Conservation (phyloP, 1,140 invertebrate genomes). For the Sarcophaga peregrina region DNA sequence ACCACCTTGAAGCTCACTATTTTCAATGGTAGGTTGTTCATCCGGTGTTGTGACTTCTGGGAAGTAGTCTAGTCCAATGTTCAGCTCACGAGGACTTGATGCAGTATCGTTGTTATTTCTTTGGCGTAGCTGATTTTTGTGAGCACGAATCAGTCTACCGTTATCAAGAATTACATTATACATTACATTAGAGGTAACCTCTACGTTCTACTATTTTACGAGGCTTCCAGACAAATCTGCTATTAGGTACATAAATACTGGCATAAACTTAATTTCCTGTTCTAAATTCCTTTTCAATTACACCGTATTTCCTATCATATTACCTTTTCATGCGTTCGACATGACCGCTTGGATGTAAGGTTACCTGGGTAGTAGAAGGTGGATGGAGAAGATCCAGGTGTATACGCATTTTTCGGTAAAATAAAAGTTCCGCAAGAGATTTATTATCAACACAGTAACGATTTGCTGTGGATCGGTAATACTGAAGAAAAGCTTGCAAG, state of each 20-base stretch:
- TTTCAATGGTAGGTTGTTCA: neutral
- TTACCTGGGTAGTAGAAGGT: neutral
- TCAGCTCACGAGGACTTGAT: neutral
- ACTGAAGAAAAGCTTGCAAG: conserved; percentile 38
- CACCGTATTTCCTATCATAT: neutral
- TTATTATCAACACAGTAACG: neutral
- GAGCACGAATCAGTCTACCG: too few relatives aligned
- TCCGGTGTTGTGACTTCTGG: neutral
- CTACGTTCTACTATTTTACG: neutral
- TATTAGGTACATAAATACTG: neutral
- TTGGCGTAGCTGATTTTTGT: neutral
- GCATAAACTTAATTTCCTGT: neutral
- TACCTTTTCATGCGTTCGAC: neutral
- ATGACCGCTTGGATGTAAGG: neutral
- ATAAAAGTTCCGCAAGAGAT: neutral
- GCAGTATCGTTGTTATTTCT: neutral
- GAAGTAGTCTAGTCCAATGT: neutral
- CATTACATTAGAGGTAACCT: neutral
- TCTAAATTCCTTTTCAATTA: neutral
- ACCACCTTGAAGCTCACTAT: neutral
- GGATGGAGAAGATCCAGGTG: conserved; percentile 11
- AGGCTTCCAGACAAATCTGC: neutral
- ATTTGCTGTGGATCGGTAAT: conserved; percentile 16
- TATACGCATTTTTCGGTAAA: neutral
- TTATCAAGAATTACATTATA: too few relatives aligned